phyloP scores from a whole-genome alignment of 1,140 invertebrate species.

The Maniola jurtina region DNA sequence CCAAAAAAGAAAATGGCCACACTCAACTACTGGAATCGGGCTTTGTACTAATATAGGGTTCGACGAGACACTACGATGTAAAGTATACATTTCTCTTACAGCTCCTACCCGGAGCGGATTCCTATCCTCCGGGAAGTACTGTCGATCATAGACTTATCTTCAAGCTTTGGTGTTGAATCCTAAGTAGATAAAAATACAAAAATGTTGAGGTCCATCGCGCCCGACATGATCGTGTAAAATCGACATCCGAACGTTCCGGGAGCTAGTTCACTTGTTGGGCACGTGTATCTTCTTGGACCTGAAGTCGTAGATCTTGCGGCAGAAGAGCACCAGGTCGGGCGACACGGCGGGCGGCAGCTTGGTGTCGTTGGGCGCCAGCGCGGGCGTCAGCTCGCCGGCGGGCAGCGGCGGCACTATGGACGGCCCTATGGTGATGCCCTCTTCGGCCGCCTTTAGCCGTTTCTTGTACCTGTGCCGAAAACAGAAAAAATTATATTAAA shows the following conservation, averaged over 20 bases:
- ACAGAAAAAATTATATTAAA: not conserved
- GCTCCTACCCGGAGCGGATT: conserved; percentile 14
- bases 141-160: conserved; percentile 36
- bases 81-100: conserved; percentile 22
- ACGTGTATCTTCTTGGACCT: conserved; percentile 86
- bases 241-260: conserved; percentile 24
- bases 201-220: conserved; percentile 19
- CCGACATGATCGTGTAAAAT: conserved; percentile 19
- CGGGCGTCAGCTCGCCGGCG: conserved; percentile 49
- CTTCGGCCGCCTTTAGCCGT: conserved; percentile 78
- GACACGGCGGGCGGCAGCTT: conserved; percentile 85
- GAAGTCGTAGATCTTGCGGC: conserved; percentile 96
- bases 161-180: conserved; percentile 55
- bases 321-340: conserved; percentile 95
- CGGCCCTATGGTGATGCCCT: conserved; percentile 66
- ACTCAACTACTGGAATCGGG: conserved; percentile 54
- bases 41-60: conserved; percentile 70
- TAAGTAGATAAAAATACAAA: conserved; percentile 32
- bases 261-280: conserved; percentile 62
- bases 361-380: conserved; percentile 79
- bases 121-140: conserved; percentile 22
- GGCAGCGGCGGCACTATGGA: conserved; percentile 70
- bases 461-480: conserved; percentile 76
- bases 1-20: conserved; percentile 46
- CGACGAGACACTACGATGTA: conserved; percentile 48